These are phyloP conservation scores for Muscidifurax raptorellus DNA, from an alignment of 1,140 invertebrate species.

Conservation along the genomic window DNA sequence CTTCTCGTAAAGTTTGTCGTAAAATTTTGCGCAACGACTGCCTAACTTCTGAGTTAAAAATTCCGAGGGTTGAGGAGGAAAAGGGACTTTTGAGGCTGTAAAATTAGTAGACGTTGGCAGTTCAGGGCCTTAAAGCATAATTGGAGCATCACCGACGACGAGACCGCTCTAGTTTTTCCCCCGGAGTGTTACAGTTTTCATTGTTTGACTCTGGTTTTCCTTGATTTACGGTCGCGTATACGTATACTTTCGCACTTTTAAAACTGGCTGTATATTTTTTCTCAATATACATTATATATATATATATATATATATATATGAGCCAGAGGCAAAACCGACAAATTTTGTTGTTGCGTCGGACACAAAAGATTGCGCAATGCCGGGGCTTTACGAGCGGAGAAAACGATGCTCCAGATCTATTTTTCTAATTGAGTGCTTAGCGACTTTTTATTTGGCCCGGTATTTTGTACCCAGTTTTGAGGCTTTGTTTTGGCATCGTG, in stretches of 20 bases:
- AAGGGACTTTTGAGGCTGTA: background rate
- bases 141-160: background rate
- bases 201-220: background rate
- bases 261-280: background rate
- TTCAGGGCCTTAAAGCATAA: background rate
- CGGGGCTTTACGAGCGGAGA: background rate
- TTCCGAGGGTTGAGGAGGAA: background rate
- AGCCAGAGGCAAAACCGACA: background rate
- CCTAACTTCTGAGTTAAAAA: background rate
- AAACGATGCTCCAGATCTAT: background rate
- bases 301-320: too few species aligned
- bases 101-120: background rate
- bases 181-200: background rate
- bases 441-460: background rate
- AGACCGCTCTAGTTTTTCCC: background rate
- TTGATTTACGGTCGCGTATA: background rate
- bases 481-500: background rate
- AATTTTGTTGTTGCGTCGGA: background rate
- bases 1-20: too few species aligned
- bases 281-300: background rate
- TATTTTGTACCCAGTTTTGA: background rate
- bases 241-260: background rate
- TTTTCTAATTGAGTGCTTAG: background rate
- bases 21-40: background rate
- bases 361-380: background rate